phyloP scores from a whole-genome alignment of 2,113 vertebrate species.

The Epinephelus moara region DNA sequence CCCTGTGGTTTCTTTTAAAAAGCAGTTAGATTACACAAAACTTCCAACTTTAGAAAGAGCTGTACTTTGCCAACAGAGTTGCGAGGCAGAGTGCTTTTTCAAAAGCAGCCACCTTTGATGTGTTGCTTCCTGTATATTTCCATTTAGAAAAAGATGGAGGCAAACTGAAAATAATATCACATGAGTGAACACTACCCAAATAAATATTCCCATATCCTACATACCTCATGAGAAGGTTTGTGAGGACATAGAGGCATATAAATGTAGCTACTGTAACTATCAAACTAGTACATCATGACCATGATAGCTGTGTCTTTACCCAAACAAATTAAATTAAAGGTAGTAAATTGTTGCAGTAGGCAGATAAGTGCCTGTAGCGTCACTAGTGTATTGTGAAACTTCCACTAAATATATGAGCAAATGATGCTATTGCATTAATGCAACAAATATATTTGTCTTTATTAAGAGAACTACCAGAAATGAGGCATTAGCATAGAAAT shows the following conservation, averaged over 20 bases:
- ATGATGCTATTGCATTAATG: background rate
- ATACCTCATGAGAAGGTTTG: background rate
- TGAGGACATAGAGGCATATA: background rate
- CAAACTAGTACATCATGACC: background rate
- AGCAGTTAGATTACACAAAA: constrained; percentile 1
- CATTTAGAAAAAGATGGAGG: background rate
- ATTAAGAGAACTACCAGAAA: background rate
- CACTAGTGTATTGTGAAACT: background rate
- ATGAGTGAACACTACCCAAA: background rate
- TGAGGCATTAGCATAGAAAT: background rate
- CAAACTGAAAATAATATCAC: background rate
- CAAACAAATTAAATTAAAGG: background rate
- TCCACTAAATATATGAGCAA: background rate
- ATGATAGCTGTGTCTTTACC: background rate
- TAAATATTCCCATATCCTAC: background rate
- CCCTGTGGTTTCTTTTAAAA: background rate
- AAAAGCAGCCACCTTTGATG: constrained; percentile 12
- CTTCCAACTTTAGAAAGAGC: background rate
- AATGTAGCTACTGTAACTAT: background rate
- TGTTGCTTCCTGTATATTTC: background rate
- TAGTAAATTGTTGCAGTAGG: background rate
- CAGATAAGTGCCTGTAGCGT: background rate
- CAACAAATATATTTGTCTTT: background rate
- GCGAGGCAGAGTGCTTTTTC: constrained; percentile 2
- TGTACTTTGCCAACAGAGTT: background rate